Evolutionary conservation across 2,888 invertebrate species (phyloP), one percentile per base, ranked within the genome.

Genomic region (Lottia gigantea): DNA sequence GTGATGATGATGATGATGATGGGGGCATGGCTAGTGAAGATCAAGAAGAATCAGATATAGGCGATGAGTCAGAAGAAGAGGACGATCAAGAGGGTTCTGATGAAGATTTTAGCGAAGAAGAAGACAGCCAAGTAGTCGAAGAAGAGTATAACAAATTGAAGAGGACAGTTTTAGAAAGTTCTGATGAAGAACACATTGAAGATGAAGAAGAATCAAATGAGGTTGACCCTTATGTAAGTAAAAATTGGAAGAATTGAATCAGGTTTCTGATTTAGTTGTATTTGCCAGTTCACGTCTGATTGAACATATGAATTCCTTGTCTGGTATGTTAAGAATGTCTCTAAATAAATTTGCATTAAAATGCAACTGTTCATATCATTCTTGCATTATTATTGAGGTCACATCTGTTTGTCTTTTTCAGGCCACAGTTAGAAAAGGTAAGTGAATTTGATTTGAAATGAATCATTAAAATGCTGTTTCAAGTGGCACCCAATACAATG

Each of bases 371-470:
- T 31, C 6, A 6, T 31, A 31, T 31, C 31, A 31, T 31, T 31
- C 31, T n/a, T n/a, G n/a, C n/a, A n/a, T n/a, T n/a, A n/a, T 31
- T 31, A 31, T 31, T 31, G 31, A 31, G 2, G 31, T 31, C 31
- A 31, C 6, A 16, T 55, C 6, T 55, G 2, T 8, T 55, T 55
- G 12, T 62, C 7, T 46, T 19, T 67, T 67, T 23, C 67, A 67
- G 67, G 46, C 67, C n/a, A 62, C 67, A 15, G 40, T 67, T 11
- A 62, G 62, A 45, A 62, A 67, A 67, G 67, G 67, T 67, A 62
- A 45, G 46, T 40, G 40, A 8, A 40, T 6, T 40, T 8, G 6
- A 40, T 40, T 3, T 31, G 31, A 4, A 31, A 4, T 31, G 31
- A 4, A 31, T 2, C 2, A 31, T 2, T 31, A 4, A 31, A 31